Percentiles rank a stretch among this genome's conserved stretches.
phyloP scores from a whole-genome alignment of 2,113 vertebrate species.

The Lycaon pictus region DNA sequence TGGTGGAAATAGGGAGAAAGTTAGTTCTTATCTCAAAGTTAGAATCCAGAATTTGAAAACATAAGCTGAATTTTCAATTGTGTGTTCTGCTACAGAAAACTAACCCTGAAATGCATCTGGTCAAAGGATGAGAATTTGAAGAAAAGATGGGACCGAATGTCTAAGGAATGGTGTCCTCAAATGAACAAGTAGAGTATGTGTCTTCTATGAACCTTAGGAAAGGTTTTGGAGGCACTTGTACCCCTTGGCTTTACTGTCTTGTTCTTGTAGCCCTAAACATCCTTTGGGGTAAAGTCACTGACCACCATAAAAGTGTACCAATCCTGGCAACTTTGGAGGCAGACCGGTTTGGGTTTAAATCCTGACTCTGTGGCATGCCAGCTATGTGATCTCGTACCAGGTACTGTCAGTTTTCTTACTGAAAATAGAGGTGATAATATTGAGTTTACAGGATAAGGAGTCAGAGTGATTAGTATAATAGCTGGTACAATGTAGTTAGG shows the following conservation, averaged over 20 bases:
- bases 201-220: not conserved
- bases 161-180: not conserved
- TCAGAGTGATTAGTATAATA: not conserved
- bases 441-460: not conserved
- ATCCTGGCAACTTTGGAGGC: not conserved
- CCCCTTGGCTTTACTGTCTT: not conserved
- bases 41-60: not conserved
- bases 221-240: not conserved
- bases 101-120: not conserved
- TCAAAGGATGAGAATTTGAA: not conserved
- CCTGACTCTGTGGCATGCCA: not conserved
- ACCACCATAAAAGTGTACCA: not conserved
- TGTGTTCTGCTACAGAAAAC: not conserved
- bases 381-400: not conserved
- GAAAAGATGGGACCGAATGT: not conserved
- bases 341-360: not conserved
- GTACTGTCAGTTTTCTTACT: not conserved
- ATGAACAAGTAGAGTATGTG: rapidly evolving
- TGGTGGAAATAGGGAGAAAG: not conserved
- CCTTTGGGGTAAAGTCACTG: not conserved
- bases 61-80: not conserved
- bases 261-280: not conserved
- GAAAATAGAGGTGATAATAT: not conserved
- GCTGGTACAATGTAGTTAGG: not conserved
- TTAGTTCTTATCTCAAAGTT: not conserved